These are phyloP conservation scores for Todiramphus chloris DNA, from an alignment of 2,113 vertebrate species.

Conservation along the genomic window DNA sequence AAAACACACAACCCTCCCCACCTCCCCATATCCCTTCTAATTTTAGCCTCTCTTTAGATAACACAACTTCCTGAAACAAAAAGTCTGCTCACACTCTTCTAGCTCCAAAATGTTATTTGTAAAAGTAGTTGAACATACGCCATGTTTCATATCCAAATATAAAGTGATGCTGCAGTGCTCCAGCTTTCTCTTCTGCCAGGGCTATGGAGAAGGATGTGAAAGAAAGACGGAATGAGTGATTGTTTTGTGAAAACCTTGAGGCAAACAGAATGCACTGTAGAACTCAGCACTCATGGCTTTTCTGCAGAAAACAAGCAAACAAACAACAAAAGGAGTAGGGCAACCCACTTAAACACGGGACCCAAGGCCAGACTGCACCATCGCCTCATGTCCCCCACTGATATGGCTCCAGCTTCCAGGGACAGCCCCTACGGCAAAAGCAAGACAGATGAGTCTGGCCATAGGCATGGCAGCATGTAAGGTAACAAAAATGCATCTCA, in stretches of 20 bases:
- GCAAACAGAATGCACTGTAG: neutral
- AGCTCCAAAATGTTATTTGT: neutral
- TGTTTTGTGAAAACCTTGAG: neutral
- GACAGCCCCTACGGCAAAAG: neutral
- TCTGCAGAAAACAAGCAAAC: neutral
- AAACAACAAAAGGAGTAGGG: neutral
- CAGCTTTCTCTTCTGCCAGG: neutral
- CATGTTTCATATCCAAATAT: neutral
- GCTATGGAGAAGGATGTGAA: neutral
- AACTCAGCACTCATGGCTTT: neutral
- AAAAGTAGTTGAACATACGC: rapidly evolving
- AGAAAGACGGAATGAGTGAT: neutral
- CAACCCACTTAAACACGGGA: neutral
- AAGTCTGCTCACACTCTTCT: neutral
- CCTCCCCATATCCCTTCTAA: neutral
- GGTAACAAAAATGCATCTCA: neutral
- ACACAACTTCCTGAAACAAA: slow-evolving; percentile 10
- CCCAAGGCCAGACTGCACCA: neutral
- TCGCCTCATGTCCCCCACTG: rapidly evolving
- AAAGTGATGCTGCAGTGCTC: neutral
- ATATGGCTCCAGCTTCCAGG: neutral
- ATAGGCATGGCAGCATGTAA: rapidly evolving
- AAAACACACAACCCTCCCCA: neutral
- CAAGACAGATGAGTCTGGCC: neutral
- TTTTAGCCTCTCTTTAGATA: slow-evolving; percentile 49